phyloP scores from a whole-genome alignment of 2,888 invertebrate genomes.

The Heteromyza rotundicornis region DNA sequence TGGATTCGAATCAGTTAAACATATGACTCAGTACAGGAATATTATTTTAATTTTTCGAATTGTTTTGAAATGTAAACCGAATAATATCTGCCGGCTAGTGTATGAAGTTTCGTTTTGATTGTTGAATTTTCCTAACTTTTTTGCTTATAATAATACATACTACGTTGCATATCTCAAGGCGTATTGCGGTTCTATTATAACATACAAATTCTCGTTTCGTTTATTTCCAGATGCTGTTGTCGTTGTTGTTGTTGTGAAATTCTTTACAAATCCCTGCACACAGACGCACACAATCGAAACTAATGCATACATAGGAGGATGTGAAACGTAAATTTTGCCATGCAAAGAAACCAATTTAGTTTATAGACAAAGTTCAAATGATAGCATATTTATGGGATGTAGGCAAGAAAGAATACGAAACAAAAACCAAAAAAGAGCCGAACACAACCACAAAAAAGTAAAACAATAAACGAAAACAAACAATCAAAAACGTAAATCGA shows the following conservation, averaged over 20 bases:
- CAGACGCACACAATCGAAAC: background rate
- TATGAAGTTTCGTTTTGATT: no score
- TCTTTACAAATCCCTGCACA: background rate
- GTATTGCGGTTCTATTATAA: no score
- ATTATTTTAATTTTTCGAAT: no score
- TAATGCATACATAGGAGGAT: conserved; percentile 7
- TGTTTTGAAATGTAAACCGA: no score
- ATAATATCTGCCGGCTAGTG: no score
- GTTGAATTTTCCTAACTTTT: no score
- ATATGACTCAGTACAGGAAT: no score
- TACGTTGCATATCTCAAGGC: background rate
- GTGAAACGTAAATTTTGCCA: background rate
- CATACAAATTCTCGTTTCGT: background rate
- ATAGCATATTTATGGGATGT: background rate
- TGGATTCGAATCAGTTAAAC: no score
- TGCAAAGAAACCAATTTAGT: no score
- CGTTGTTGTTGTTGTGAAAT: no score
- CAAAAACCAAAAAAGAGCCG: no score
- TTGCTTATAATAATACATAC: no score
- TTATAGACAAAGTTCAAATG: background rate
- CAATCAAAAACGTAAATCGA: conserved; percentile 1
- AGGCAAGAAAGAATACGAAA: background rate
- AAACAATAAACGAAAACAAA: background rate
- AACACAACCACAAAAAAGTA: background rate
- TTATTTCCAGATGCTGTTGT: conserved; percentile 4